A percentile compares a stretch with the other conserved stretches of the same genome.
These are phyloP conservation scores for Agrenia bidenticulata DNA, from an alignment of 2,888 invertebrate genomes.

Conservation along the genomic window DNA sequence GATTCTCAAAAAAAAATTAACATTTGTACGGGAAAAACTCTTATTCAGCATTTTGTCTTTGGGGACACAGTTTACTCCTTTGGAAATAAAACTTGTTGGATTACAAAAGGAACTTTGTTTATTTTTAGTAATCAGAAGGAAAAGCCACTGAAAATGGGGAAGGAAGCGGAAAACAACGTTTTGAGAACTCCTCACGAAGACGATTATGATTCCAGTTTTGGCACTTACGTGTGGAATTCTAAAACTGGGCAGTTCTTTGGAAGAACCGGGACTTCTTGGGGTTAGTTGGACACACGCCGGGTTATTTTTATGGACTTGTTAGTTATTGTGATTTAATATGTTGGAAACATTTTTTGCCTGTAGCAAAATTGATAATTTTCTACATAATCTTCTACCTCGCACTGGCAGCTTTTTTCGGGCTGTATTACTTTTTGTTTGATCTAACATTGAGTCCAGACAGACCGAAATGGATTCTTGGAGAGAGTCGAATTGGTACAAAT, in stretches of 20 bases:
- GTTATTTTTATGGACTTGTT: neutral
- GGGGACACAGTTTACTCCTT: too few relatives aligned
- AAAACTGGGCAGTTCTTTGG: conserved; percentile 89
- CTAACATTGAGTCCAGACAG: conserved; percentile 79
- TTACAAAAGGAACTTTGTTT: too few relatives aligned
- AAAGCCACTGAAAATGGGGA: neutral
- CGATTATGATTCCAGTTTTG: conserved; percentile 4
- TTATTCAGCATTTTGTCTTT: too few relatives aligned
- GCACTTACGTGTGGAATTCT: conserved; percentile 72
- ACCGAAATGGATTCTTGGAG: conserved; percentile 86
- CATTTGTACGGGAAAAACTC: too few relatives aligned
- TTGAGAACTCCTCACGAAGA: conserved; percentile 4
- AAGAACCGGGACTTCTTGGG: conserved; percentile 89
- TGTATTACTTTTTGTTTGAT: conserved; percentile 90
- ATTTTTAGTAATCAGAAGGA: too few relatives aligned
- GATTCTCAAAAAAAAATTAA: too few relatives aligned
- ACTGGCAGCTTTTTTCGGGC: conserved; percentile 90
- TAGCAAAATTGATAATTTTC: conserved; percentile 93
- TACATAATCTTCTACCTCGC: conserved; percentile 93
- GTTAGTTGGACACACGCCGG: conserved; percentile 59
- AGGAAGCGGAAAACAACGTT: neutral
- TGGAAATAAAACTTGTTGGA: too few relatives aligned
- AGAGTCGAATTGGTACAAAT: conserved; percentile 86
- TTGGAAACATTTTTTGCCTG: conserved; percentile 57
- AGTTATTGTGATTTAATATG: neutral